These are phyloP conservation scores for Camponotus floridanus DNA, from an alignment of 1,140 invertebrate genomes.

Conservation along the genomic window DNA sequence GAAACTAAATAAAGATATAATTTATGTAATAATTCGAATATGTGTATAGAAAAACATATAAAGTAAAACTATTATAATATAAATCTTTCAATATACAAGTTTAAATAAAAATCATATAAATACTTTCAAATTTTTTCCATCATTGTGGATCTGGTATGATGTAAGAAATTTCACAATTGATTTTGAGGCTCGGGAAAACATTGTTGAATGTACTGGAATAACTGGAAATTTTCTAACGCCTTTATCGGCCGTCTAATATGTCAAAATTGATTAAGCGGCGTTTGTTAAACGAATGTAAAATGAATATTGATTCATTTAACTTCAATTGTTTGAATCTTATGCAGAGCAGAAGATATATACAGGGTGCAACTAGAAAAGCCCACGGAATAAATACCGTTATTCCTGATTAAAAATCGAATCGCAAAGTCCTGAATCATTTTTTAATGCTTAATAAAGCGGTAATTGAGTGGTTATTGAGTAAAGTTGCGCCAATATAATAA, in stretches of 20 bases:
- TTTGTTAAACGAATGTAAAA: conserved; percentile 64
- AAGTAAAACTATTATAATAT: neutral
- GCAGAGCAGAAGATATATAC: neutral
- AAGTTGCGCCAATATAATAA: too few relatives aligned
- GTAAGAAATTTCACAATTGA: conserved; percentile 73
- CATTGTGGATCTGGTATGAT: conserved; percentile 64
- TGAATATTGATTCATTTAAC: conserved; percentile 26
- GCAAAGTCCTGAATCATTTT: too few relatives aligned
- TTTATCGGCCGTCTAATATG: conserved; percentile 65
- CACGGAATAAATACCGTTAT: too few relatives aligned
- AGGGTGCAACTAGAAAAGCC: too few relatives aligned
- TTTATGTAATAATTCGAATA: neutral
- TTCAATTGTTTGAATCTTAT: conserved; percentile 36
- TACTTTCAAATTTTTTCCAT: conserved; percentile 74
- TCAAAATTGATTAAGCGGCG: conserved; percentile 69
- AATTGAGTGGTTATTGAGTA: too few relatives aligned
- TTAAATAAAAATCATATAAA: conserved; percentile 6
- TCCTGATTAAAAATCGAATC: too few relatives aligned
- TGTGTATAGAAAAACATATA: neutral
- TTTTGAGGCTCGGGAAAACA: conserved; percentile 80
- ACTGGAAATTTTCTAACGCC: conserved; percentile 75
- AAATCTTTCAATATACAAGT: neutral
- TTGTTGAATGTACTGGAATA: conserved; percentile 66
- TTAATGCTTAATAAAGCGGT: too few relatives aligned
- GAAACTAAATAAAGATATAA: neutral